Base-by-base conservation (phyloP, 2,888 invertebrate genomes). In the Eremobia ochroleuca region DNA sequence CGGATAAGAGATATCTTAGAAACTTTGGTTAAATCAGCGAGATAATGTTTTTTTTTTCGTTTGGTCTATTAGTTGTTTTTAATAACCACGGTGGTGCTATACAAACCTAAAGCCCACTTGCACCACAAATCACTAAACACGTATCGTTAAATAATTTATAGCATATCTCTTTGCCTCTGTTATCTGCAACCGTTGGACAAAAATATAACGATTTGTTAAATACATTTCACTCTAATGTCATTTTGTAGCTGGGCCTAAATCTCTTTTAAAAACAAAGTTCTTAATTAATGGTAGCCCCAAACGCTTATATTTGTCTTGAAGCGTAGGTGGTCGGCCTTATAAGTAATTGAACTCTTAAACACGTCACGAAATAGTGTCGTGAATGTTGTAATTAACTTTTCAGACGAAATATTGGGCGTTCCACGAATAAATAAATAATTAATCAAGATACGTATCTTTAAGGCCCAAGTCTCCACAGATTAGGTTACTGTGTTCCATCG, bases 391-490 rank as follows among this genome's bases (percentile, higher is more conserved):
- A 79, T 84, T 73, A 81, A 81, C 62, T 65, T 34, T 61, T 43
- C 46, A 61, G 66, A 43, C 18, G n/a, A 64, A 73, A 73, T 46
- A 58, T 28, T 69, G 55, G 37, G 58, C 15, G 49, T 71, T 15
- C 73, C 62, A 77, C 61, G 65, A 77, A 87, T 85, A 76, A 87
- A 82, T 85, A 76, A 87, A 77, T 77, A 85, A 87, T 85, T 77
- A 87, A 82, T 85, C 77, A 87, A 77, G 79, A 85, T 79, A n/a
- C 58, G 11, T 76, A 87, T 85, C 70, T 85, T 62, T 55, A 76
- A 55, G 69, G 37, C 69, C 66, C 59, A 68, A 70, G 70, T 73
- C 78, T 65, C 21, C 40, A 13, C 43, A 78, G 79, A 87, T 82
- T 74, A 82, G 64, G 73, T 49, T n/a, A 70, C 68, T 21, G 49